Evolutionary conservation across 2,113 vertebrate species (phyloP).

Genomic region (Sturnira hondurensis): DNA sequence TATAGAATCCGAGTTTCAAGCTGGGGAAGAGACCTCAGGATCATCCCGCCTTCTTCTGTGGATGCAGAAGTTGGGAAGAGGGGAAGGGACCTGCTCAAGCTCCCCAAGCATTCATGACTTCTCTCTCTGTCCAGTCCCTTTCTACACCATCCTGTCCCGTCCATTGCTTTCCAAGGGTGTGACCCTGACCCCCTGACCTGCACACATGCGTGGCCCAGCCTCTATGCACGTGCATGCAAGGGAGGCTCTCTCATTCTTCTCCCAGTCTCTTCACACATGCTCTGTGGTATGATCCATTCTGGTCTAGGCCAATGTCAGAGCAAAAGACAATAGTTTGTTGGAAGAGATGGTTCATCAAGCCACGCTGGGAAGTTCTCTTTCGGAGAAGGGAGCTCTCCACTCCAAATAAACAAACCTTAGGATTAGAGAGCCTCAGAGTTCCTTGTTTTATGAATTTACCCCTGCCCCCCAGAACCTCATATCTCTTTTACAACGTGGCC

Average conservation of each 20-base stretch:
- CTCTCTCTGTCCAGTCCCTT: neutral
- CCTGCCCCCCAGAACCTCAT: neutral
- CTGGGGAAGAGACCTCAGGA: neutral
- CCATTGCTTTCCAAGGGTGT: neutral
- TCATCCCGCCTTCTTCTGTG: neutral
- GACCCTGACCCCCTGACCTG: no score
- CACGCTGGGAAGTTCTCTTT: neutral
- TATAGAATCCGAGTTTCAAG: neutral
- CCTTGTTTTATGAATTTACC: neutral
- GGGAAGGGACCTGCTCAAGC: no score
- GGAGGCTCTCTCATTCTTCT: neutral
- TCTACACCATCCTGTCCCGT: neutral
- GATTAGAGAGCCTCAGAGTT: neutral
- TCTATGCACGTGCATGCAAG: neutral
- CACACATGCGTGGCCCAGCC: accelerated
- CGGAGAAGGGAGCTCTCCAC: neutral
- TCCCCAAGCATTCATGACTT: neutral
- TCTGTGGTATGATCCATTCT: neutral
- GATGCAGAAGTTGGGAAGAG: neutral
- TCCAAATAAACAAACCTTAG: neutral
- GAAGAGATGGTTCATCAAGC: neutral
- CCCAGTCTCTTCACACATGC: neutral
- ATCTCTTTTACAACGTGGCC: neutral
- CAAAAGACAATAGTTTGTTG: neutral
- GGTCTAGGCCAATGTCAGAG: neutral